These are phyloP conservation scores for Macroramphosus scolopax DNA, from an alignment of 2,797 vertebrate genomes.

Conservation along the genomic window DNA sequence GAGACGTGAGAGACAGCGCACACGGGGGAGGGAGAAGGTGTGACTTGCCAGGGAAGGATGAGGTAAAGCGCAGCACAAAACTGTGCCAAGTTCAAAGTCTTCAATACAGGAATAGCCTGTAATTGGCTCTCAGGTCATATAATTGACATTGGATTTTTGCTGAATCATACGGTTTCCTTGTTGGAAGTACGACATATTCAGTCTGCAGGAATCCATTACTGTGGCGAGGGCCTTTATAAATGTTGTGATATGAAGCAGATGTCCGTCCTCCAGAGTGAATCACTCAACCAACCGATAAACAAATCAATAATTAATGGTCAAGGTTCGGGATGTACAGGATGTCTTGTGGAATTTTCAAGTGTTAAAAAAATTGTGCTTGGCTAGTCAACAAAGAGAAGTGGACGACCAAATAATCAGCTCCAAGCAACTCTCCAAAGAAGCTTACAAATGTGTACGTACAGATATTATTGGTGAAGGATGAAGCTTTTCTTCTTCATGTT, in stretches of 20 bases:
- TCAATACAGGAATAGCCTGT: background rate
- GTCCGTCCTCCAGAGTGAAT: slow-evolving; percentile 4
- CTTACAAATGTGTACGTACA: too few relatives aligned
- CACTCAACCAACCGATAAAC: slow-evolving; percentile 10
- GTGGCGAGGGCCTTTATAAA: background rate
- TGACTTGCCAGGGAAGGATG: background rate
- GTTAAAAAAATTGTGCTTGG: slow-evolving; percentile 1
- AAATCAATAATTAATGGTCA: slow-evolving; percentile 5
- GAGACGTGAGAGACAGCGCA: too few relatives aligned
- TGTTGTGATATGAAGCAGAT: background rate
- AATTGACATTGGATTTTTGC: background rate
- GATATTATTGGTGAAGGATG: too few relatives aligned
- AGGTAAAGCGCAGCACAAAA: background rate
- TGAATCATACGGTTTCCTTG: background rate
- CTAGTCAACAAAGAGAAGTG: slow-evolving; percentile 7
- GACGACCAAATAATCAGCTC: too few relatives aligned
- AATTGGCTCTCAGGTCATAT: background rate
- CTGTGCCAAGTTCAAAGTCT: background rate
- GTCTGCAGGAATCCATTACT: too few relatives aligned
- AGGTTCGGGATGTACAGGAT: slow-evolving; percentile 4
- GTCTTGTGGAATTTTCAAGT: slow-evolving; percentile 1
- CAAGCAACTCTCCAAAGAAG: too few relatives aligned
- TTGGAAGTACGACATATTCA: too few relatives aligned
- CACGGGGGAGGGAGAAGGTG: too few relatives aligned
- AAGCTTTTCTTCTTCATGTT: too few relatives aligned